Conservation (phyloP, 2,797 vertebrate species). For the Gouania willdenowi region DNA sequence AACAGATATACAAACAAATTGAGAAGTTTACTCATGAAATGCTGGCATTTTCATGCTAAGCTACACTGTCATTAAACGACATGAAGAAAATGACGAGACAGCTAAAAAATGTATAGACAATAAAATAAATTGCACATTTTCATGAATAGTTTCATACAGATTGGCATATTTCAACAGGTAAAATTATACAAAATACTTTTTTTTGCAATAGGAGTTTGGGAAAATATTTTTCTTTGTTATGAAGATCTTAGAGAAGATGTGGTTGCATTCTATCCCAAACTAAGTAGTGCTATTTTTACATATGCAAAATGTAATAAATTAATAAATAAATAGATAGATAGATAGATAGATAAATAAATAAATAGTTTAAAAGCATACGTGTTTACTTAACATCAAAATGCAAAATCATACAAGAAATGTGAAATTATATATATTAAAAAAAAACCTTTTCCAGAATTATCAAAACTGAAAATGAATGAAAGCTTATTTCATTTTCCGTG, state of each 20-base stretch:
- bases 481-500: slow-evolving; percentile 68
- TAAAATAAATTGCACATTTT: slow-evolving; percentile 67
- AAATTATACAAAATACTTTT: slow-evolving; percentile 79
- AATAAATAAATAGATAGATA: slow-evolving; percentile 20
- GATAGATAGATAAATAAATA: slow-evolving; percentile 11
- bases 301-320: slow-evolving; percentile 38
- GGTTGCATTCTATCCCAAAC: slow-evolving; percentile 66
- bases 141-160: slow-evolving; percentile 71
- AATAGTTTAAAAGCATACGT: slow-evolving; percentile 34
- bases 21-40: slow-evolving; percentile 68
- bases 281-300: slow-evolving; percentile 41
- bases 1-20: slow-evolving; percentile 70
- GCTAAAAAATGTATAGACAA: slow-evolving; percentile 64
- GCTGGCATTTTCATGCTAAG: slow-evolving; percentile 71
- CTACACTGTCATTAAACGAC: slow-evolving; percentile 68
- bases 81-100: slow-evolving; percentile 63
- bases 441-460: too few species aligned
- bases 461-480: slow-evolving; percentile 51
- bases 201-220: slow-evolving; percentile 70
- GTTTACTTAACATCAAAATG: slow-evolving; percentile 46
- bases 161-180: slow-evolving; percentile 73
- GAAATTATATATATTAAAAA: slow-evolving; percentile 31
- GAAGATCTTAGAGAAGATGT: slow-evolving; percentile 62
- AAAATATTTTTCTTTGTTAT: slow-evolving; percentile 77
- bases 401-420: slow-evolving; percentile 44